Conservation (phyloP, 2,888 invertebrate species). For the Scaptomyza cyrtandrae region DNA sequence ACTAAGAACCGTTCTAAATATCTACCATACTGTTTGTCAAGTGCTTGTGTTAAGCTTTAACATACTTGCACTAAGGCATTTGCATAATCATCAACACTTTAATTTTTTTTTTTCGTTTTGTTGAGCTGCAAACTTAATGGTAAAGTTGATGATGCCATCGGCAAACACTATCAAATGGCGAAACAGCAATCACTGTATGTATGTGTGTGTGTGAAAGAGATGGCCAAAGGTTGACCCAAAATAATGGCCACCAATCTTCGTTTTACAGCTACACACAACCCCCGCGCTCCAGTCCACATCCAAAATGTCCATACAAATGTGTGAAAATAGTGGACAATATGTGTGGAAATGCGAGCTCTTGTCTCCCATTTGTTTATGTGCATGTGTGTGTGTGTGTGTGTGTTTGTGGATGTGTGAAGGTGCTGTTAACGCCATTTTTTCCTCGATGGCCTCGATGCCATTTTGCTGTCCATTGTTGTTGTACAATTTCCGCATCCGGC, state of each 20-base stretch:
- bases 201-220: constrained; percentile 39
- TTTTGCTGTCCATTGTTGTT: constrained; percentile 78
- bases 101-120: constrained; percentile 1
- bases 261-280: constrained; percentile 11
- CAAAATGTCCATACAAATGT: constrained; percentile 63
- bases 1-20: background rate
- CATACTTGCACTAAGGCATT: constrained; percentile 34
- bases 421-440: constrained; percentile 70
- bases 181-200: constrained; percentile 29
- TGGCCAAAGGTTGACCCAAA: constrained; percentile 66
- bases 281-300: background rate
- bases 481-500: constrained; percentile 80
- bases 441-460: constrained; percentile 61
- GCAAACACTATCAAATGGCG: constrained; percentile 30
- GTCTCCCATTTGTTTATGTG: constrained; percentile 53
- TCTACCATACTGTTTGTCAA: constrained; percentile 7
- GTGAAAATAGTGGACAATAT: constrained; percentile 80
- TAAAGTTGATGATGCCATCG: constrained; percentile 58
- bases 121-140: constrained; percentile 50
- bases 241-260: constrained; percentile 66
- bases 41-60: constrained; percentile 47
- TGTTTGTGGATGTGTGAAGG: constrained; percentile 50
- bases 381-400: constrained; percentile 17
- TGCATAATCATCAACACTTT: constrained; percentile 55
- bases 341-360: constrained; percentile 60